phyloP scores from a whole-genome alignment of 92 coral and sea anemone genomes.

The Phenganax marumi region DNA sequence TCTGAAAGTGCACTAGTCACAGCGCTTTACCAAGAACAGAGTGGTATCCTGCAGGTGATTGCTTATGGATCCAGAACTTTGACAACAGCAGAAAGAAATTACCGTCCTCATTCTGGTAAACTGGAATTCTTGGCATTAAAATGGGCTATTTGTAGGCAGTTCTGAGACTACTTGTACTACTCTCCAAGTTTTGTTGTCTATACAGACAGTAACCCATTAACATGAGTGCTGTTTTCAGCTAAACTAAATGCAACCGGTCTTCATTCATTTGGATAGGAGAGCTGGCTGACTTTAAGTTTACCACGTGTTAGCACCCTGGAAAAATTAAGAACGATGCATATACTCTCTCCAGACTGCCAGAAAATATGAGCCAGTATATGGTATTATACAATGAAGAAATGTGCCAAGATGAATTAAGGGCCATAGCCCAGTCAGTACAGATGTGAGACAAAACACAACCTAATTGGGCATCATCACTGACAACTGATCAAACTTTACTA shows the following conservation, averaged over 20 bases:
- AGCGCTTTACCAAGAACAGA: conserved; percentile 48
- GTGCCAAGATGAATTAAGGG: conserved; percentile 32
- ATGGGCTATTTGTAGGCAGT: conserved; percentile 51
- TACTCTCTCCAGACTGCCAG: too few relatives aligned
- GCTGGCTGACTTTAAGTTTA: conserved; percentile 51
- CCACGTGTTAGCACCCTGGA: conserved; percentile 47
- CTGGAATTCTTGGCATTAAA: conserved; percentile 53
- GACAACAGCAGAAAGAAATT: too few relatives aligned
- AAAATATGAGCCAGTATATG: too few relatives aligned
- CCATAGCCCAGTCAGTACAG: background rate
- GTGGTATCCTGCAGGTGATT: conserved; percentile 35
- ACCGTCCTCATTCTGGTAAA: too few relatives aligned
- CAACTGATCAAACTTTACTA: conserved; percentile 1
- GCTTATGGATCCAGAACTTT: conserved; percentile 46
- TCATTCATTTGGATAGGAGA: conserved; percentile 46
- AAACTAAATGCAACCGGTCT: too few relatives aligned
- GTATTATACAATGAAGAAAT: too few relatives aligned
- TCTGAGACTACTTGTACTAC: conserved; percentile 46
- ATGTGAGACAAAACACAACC: conserved; percentile 13
- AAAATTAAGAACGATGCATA: conserved; percentile 25
- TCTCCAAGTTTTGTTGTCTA: conserved; percentile 33
- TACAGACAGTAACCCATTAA: too few relatives aligned
- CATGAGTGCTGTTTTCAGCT: too few relatives aligned
- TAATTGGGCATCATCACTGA: conserved; percentile 29
- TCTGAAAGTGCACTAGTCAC: conserved; percentile 55